phyloP scores from a whole-genome alignment of 2,113 vertebrate species.

The Marmota flaviventris region DNA sequence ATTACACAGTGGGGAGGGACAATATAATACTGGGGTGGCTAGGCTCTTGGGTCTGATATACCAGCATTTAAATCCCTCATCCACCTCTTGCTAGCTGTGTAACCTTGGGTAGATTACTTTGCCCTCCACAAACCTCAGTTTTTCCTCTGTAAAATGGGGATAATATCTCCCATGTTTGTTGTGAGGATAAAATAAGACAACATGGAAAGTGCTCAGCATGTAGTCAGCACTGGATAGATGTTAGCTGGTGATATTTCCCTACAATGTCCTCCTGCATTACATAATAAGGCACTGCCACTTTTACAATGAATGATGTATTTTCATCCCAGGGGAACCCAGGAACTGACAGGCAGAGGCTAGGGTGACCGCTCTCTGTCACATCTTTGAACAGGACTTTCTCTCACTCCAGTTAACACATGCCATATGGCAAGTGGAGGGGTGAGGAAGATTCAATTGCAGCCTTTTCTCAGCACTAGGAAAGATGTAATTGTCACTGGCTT shows the following conservation, averaged over 20 bases:
- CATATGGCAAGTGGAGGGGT: slow-evolving; percentile 30
- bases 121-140: background rate
- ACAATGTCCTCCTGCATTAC: background rate
- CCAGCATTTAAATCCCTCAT: background rate
- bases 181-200: background rate
- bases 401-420: slow-evolving; percentile 54
- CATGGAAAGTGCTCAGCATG: background rate
- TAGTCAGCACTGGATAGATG: background rate
- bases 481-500: background rate
- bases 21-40: background rate
- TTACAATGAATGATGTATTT: background rate
- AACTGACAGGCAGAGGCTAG: slow-evolving; percentile 35
- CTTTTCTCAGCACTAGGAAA: background rate
- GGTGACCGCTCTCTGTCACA: background rate
- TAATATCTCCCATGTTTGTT: background rate
- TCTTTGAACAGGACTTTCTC: slow-evolving; percentile 55
- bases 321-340: background rate
- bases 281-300: background rate
- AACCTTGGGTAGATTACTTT: background rate
- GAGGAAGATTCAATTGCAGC: background rate
- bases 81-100: background rate
- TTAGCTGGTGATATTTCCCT: slow-evolving; percentile 26
- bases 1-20: background rate
- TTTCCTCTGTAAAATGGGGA: slow-evolving; percentile 10
- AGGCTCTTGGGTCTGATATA: background rate